Percentiles rank a stretch among this genome's conserved stretches.
These are phyloP conservation scores for Amphiura filiformis DNA, from an alignment of 35 echinoderm and acorn worm genomes.

Conservation along the genomic window DNA sequence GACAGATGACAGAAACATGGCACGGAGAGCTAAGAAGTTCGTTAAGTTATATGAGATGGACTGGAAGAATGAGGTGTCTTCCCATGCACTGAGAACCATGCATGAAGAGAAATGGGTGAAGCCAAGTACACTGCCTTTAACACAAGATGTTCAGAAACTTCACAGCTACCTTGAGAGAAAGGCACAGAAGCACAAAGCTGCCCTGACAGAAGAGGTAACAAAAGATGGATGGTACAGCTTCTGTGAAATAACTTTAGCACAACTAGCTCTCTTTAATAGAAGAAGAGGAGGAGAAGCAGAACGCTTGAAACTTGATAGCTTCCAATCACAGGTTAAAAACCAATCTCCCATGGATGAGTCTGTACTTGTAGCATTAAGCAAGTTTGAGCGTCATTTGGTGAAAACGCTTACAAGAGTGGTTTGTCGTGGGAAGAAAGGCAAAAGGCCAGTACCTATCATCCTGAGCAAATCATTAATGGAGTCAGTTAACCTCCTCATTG, in stretches of 20 bases:
- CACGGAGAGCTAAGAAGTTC: conserved; percentile 3
- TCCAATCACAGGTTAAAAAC: neutral
- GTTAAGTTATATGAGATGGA: conserved; percentile 23
- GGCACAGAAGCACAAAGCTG: conserved; percentile 10
- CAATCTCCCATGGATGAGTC: neutral
- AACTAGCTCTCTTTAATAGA: conserved; percentile 56
- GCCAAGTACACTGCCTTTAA: conserved; percentile 53
- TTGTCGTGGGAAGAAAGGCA: conserved; percentile 36
- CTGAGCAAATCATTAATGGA: conserved; percentile 26
- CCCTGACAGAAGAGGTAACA: neutral
- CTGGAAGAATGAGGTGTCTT: conserved; percentile 55
- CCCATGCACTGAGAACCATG: conserved; percentile 50
- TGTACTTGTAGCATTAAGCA: too few species aligned
- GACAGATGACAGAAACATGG: neutral
- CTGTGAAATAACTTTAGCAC: conserved; percentile 45
- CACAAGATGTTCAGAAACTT: conserved; percentile 35
- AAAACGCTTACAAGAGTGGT: conserved; percentile 14
- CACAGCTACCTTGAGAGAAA: conserved; percentile 40
- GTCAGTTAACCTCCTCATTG: neutral
- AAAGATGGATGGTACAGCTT: conserved; percentile 33
- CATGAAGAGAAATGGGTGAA: conserved; percentile 50
- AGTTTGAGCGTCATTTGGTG: conserved; percentile 27
- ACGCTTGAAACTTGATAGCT: conserved; percentile 29
- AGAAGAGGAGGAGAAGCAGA: conserved; percentile 39
- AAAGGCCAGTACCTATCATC: conserved; percentile 27